These are phyloP conservation scores for Laupala kohalensis DNA, from an alignment of 1,140 invertebrate genomes.

Conservation along the genomic window DNA sequence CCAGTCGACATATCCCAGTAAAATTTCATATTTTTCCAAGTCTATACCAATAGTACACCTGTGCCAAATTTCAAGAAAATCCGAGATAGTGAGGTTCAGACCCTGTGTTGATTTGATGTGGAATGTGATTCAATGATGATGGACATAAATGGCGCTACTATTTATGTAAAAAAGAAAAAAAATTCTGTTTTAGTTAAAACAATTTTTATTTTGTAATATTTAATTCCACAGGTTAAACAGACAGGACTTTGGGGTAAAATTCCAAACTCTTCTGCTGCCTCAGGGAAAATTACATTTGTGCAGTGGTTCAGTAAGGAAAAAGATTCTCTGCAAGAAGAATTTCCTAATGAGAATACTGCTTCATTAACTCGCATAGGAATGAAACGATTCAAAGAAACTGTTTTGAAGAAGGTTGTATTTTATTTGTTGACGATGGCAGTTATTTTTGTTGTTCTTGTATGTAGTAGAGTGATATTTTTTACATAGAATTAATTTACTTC, in stretches of 20 bases:
- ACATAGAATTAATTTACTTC: not conserved
- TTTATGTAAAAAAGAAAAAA: no score
- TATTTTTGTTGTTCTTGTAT: not conserved
- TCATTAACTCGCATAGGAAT: slow-evolving; percentile 39
- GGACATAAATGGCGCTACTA: not conserved
- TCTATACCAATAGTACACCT: no score
- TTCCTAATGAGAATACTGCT: slow-evolving; percentile 34
- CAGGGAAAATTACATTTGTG: slow-evolving; percentile 31
- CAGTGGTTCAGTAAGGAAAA: slow-evolving; percentile 43
- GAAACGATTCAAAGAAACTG: slow-evolving; percentile 35
- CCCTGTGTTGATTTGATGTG: not conserved
- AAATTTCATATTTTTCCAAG: no score
- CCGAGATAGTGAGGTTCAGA: no score
- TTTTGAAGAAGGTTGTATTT: slow-evolving; percentile 16
- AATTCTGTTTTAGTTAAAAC: not conserved
- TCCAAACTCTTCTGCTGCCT: slow-evolving; percentile 15
- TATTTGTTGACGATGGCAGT: no score
- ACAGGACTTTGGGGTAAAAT: slow-evolving; percentile 5
- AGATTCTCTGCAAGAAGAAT: slow-evolving; percentile 33
- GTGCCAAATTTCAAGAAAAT: no score
- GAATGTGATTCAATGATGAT: not conserved
- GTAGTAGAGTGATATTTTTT: not conserved
- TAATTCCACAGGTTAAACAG: not conserved
- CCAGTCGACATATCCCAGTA: no score
- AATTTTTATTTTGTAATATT: not conserved